Evolutionary conservation across 2,888 invertebrate species (phyloP), one percentile per base, ranked within the genome.

Genomic region (Plemyria rubiginata): DNA sequence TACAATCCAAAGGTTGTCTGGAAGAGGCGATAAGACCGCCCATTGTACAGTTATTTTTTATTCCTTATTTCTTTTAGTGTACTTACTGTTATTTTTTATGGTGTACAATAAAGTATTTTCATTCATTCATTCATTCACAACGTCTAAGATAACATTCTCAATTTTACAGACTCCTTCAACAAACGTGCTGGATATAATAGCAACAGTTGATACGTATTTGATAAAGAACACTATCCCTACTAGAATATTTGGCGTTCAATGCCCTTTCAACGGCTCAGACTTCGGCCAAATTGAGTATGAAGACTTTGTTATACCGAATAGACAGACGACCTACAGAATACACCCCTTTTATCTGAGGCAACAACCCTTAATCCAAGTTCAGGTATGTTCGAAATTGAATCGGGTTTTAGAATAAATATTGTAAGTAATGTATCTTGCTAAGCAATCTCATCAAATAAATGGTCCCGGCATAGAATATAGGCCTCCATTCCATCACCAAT

Each of bases 301-400:
- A 81, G 95, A 95, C 77, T 95, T 94, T 66, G 87, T 94, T 11
- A 84, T 94, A 51, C 94, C 94, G 0, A 84, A 87, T 28, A 79
- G 94, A 61, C 88, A 92, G 60, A 89, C 93, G 46, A 84, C 84
- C 0, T 94, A 94, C 68, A 87, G 92, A 43, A 89, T 95, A 60
- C 94, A 93, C 75, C 90, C 93, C 0, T 90, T 82, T 68, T 87
- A 91, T 70, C 74, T 94, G 69, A 77, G 77, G 50, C 80, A 84
- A 38, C 84, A 86, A 65, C 51, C 82, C 1, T 68, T 85, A 3
- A 74, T 92, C 51, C 82, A 81, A 69, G 76, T 91, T 5, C 82
- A 85, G 82, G 92, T 89, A 55, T 50, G 36, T 45, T 13, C n/a
- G 29, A 45, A 58, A 16, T 45, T 45, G 9, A 45, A 45, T 16